Evolutionary conservation across 2,113 vertebrate genomes (phyloP).

Genomic region (Rattus norvegicus): GRCr8 NC_086027.1:86037001-86037500

Average conservation of each 20-base stretch:
- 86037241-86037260: neutral
- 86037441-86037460: neutral
- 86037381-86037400: neutral
- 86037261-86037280: neutral
- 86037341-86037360: neutral
- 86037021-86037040: neutral
- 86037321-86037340: rapidly evolving
- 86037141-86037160: neutral
- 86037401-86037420: constrained; percentile 8
- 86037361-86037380: neutral
- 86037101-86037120: neutral
- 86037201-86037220: neutral
- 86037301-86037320: neutral
- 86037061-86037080: neutral
- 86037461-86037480: neutral
- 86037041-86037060: neutral
- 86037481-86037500: neutral
- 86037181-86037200: neutral
- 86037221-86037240: neutral
- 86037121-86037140: neutral
- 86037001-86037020: neutral
- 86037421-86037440: neutral
- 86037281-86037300: neutral
- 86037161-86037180: neutral
- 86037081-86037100: neutral